Evolutionary conservation across 2,113 vertebrate genomes (phyloP).

Genomic region (Oostethus manadensis): DNA sequence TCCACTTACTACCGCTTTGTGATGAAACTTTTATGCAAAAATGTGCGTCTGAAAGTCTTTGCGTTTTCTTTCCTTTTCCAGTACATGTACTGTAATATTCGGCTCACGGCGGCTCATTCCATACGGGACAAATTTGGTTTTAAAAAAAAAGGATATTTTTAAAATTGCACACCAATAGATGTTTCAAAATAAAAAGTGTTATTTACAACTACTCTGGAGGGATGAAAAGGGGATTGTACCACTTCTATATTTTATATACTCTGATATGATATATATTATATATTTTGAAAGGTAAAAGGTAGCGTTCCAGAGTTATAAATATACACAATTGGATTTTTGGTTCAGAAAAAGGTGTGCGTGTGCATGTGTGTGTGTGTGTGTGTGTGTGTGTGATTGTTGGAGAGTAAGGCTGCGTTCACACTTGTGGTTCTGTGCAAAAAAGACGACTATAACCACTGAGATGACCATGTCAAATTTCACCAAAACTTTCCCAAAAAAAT

Average conservation of each 20-base stretch:
- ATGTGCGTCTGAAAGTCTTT: constrained; percentile 79
- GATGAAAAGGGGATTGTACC: constrained; percentile 73
- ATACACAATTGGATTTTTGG: constrained; percentile 67
- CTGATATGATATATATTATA: constrained; percentile 75
- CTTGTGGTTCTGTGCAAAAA: too few species aligned
- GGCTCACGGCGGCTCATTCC: constrained; percentile 65
- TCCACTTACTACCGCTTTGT: constrained; percentile 81
- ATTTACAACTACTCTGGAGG: constrained; percentile 70
- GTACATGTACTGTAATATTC: constrained; percentile 65
- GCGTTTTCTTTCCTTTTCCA: constrained; percentile 45
- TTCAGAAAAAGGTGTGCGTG: constrained; percentile 70
- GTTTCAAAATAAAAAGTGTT: constrained; percentile 67
- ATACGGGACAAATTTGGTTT: constrained; percentile 71
- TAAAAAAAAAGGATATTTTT: constrained; percentile 68
- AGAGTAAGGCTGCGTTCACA: too few species aligned
- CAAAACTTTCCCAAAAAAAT: too few species aligned
- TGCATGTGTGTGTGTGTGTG: not conserved
- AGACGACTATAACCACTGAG: too few species aligned
- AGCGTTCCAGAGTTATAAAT: constrained; percentile 69
- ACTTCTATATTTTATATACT: constrained; percentile 80
- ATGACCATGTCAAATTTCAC: too few species aligned
- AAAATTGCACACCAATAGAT: constrained; percentile 69
- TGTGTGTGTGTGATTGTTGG: not conserved
- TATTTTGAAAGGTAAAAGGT: constrained; percentile 77
- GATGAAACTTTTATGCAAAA: constrained; percentile 82